Percentiles rank a stretch among this genome's conserved stretches.
Evolutionary conservation across 1,140 invertebrate species (phyloP).

Genomic region (Drosophila fuyamai): DNA sequence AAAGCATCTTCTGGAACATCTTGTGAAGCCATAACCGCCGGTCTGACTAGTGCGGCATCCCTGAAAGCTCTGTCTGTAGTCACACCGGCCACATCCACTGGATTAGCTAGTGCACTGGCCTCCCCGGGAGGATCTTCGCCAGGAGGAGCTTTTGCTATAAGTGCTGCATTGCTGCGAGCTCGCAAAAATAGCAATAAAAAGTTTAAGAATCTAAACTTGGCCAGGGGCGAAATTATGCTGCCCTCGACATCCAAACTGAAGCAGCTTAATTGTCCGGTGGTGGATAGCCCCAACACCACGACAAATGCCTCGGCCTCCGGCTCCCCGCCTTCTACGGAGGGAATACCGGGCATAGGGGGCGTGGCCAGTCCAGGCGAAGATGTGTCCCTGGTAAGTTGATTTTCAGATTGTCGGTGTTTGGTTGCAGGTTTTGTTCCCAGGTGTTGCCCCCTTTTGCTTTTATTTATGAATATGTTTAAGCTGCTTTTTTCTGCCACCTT

Average conservation of each 20-base stretch:
- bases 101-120: slow-evolving; percentile 13
- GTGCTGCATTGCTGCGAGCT: slow-evolving; percentile 60
- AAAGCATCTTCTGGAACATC: slow-evolving; percentile 16
- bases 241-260: slow-evolving; percentile 81
- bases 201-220: slow-evolving; percentile 83
- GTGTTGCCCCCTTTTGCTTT: slow-evolving; percentile 38
- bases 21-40: slow-evolving; percentile 5
- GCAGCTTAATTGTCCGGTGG: slow-evolving; percentile 65
- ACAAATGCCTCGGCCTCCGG: slow-evolving; percentile 1
- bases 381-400: slow-evolving; percentile 75
- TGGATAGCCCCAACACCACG: slow-evolving; percentile 14
- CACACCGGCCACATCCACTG: slow-evolving; percentile 12
- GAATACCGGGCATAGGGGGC: slow-evolving; percentile 15
- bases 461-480: slow-evolving; percentile 69
- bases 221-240: slow-evolving; percentile 78
- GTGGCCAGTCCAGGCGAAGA: slow-evolving; percentile 50
- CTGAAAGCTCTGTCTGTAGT: slow-evolving; percentile 6
- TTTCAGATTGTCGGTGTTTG: slow-evolving; percentile 49
- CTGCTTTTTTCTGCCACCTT: slow-evolving; percentile 61
- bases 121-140: slow-evolving; percentile 22
- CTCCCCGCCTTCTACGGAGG: slow-evolving; percentile 28
- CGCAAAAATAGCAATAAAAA: slow-evolving; percentile 77
- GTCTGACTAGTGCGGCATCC: slow-evolving; percentile 5
- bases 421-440: slow-evolving; percentile 35
- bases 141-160: slow-evolving; percentile 42